Conservation (phyloP, 2,888 invertebrate genomes). For the Tetropium fuscum region DNA sequence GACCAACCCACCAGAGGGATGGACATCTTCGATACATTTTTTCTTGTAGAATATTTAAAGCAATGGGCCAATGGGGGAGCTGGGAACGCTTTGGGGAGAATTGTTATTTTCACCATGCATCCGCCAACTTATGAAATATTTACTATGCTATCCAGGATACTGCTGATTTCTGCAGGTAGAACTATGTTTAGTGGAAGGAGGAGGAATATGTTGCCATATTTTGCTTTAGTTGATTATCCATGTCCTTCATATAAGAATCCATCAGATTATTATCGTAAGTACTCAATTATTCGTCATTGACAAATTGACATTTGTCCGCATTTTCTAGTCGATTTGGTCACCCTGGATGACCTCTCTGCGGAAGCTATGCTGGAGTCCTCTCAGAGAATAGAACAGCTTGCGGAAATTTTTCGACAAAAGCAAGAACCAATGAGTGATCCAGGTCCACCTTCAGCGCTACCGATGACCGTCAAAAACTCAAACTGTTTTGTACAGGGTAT, state of each 20-base stretch:
- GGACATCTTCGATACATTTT: constrained; percentile 97
- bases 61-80: constrained; percentile 81
- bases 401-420: constrained; percentile 82
- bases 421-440: constrained; percentile 75
- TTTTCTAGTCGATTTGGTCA: constrained; percentile 89
- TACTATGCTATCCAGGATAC: constrained; percentile 90
- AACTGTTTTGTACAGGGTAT: constrained; percentile 78
- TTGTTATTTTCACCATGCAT: constrained; percentile 91
- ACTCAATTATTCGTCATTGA: background rate
- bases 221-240: constrained; percentile 88
- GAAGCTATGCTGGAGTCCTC: constrained; percentile 96
- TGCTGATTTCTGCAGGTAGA: constrained; percentile 89
- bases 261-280: constrained; percentile 94
- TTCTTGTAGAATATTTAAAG: constrained; percentile 91
- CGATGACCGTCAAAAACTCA: constrained; percentile 74
- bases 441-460: constrained; percentile 84
- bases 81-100: constrained; percentile 72
- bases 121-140: constrained; percentile 96
- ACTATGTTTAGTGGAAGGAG: constrained; percentile 93
- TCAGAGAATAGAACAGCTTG: constrained; percentile 90
- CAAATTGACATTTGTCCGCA: background rate
- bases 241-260: constrained; percentile 97
- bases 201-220: constrained; percentile 92
- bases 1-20: constrained; percentile 89
- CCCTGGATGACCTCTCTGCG: constrained; percentile 91